phyloP scores from a whole-genome alignment of 1,140 invertebrate species.

The Paraescarpia echinospica region DNA sequence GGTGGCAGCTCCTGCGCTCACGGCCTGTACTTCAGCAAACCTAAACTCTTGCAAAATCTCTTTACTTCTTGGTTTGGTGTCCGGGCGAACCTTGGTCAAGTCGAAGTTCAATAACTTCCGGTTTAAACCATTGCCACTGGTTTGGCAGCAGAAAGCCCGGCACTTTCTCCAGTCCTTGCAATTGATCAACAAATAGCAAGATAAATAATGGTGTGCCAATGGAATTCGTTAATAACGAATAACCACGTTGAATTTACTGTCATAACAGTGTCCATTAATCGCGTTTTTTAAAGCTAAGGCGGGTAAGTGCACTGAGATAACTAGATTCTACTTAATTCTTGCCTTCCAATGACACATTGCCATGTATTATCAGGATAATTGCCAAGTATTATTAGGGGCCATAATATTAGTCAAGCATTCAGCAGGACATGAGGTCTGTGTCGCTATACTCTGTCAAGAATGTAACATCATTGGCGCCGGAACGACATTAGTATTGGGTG shows the following conservation, averaged over 20 bases:
- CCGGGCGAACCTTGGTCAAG: constrained; percentile 20
- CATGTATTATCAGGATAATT: neutral
- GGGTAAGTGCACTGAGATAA: neutral
- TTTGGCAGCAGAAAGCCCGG: constrained; percentile 14
- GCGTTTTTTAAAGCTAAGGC: too few relatives aligned
- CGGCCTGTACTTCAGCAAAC: constrained; percentile 18
- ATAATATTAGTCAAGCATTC: too few relatives aligned
- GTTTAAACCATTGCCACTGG: constrained; percentile 8
- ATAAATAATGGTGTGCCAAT: neutral
- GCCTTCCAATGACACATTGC: neutral
- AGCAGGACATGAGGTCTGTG: neutral
- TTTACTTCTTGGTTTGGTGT: constrained; percentile 20
- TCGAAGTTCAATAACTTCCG: constrained; percentile 27
- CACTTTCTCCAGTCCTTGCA: neutral
- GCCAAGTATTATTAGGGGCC: too few relatives aligned
- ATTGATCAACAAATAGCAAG: neutral
- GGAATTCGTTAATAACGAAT: too few relatives aligned
- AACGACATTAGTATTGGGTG: too few relatives aligned
- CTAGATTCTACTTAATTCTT: neutral
- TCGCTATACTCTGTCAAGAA: neutral
- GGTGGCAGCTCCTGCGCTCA: constrained; percentile 19
- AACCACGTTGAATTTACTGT: too few relatives aligned
- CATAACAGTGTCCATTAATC: too few relatives aligned
- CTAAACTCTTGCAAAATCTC: constrained; percentile 22
- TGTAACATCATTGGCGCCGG: too few relatives aligned